Conservation (phyloP, 2,888 invertebrate species). For the Melieria omissa region DNA sequence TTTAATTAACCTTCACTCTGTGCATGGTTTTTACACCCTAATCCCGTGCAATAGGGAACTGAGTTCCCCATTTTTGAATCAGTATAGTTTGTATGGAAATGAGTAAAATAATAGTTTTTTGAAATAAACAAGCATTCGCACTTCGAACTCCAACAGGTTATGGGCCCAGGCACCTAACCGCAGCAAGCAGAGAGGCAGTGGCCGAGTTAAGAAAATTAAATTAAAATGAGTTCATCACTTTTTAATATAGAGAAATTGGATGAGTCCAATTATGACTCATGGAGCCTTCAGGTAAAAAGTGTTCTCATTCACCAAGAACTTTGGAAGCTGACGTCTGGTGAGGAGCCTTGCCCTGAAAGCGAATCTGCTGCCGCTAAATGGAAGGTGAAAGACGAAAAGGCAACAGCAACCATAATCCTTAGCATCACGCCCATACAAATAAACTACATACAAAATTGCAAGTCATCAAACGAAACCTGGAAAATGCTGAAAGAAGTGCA, state of each 20-base stretch:
- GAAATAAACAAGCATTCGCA: not conserved
- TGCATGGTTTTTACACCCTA: too few species aligned
- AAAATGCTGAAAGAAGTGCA: constrained; percentile 27
- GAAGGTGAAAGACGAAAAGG: constrained; percentile 31
- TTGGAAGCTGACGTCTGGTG: constrained; percentile 26
- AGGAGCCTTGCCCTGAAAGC: not conserved
- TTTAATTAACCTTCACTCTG: too few species aligned
- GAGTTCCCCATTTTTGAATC: too few species aligned
- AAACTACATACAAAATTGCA: constrained; percentile 24
- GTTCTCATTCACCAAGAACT: constrained; percentile 38
- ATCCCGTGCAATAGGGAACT: too few species aligned
- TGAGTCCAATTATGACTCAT: constrained; percentile 38
- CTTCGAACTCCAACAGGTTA: constrained; percentile 35
- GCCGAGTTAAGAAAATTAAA: constrained; percentile 13
- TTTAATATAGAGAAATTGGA: constrained; percentile 38
- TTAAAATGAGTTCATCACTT: constrained; percentile 29
- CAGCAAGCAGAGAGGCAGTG: too few species aligned
- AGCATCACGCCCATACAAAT: constrained; percentile 32
- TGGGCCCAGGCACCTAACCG: constrained; percentile 36
- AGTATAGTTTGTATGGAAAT: too few species aligned
- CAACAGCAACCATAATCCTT: constrained; percentile 32
- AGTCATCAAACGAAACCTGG: constrained; percentile 32
- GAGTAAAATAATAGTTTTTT: too few species aligned
- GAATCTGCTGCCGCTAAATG: constrained; percentile 1
- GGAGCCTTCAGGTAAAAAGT: constrained; percentile 35